phyloP scores from a whole-genome alignment of 2,888 invertebrate species.

The Nephrotoma guestfalica region DNA sequence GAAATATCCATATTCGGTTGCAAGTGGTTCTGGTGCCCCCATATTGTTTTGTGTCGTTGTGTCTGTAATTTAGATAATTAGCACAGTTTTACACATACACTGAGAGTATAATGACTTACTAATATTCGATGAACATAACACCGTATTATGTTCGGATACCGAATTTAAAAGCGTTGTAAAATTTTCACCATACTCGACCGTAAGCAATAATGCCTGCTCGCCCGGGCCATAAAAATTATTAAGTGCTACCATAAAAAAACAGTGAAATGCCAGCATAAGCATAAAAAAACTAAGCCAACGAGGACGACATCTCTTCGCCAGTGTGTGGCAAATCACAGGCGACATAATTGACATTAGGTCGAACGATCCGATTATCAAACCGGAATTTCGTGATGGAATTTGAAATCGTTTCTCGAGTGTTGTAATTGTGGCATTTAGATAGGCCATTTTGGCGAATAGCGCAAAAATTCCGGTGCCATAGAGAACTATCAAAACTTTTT shows the following conservation, averaged over 20 bases:
- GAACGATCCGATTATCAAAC: neutral
- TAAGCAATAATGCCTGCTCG: neutral
- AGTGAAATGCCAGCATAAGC: neutral
- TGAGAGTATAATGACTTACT: neutral
- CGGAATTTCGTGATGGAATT: neutral
- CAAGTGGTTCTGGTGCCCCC: neutral
- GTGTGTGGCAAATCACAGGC: neutral
- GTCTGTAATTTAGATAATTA: neutral
- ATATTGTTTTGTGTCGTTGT: neutral
- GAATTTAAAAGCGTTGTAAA: neutral
- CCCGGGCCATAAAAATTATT: neutral
- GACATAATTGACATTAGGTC: slow-evolving; percentile 20
- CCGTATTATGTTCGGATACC: neutral
- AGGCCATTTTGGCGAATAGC: neutral
- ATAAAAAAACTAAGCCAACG: neutral
- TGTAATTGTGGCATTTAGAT: neutral
- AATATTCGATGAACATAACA: neutral
- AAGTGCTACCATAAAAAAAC: neutral
- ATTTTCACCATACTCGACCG: neutral
- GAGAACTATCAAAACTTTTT: neutral
- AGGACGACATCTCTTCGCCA: neutral
- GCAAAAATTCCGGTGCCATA: neutral
- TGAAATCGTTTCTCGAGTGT: neutral
- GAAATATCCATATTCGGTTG: neutral
- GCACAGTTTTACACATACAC: neutral